phyloP scores from a whole-genome alignment of 2,797 vertebrate species.

The Chelmon rostratus region DNA sequence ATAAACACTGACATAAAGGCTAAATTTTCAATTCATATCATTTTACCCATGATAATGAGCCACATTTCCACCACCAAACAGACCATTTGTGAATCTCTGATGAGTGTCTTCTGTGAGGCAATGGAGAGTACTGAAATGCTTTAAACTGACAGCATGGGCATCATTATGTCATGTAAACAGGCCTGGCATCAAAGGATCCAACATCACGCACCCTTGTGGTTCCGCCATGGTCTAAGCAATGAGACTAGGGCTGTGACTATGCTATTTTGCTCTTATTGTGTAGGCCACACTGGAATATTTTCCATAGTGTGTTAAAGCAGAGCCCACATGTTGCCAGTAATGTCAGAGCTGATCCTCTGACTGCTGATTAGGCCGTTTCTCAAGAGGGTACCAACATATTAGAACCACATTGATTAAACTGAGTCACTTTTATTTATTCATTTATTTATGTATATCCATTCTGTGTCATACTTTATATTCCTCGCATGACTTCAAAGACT shows the following conservation, averaged over 20 bases:
- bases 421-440: not conserved
- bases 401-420: not conserved
- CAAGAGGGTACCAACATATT: not conserved
- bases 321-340: slow-evolving; percentile 36
- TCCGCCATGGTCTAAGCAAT: slow-evolving; percentile 62
- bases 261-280: slow-evolving; percentile 33
- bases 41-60: slow-evolving; percentile 58
- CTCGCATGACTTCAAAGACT: slow-evolving; percentile 16
- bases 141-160: slow-evolving; percentile 68
- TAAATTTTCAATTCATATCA: slow-evolving; percentile 47
- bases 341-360: slow-evolving; percentile 11
- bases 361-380: slow-evolving; percentile 13
- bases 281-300: slow-evolving; percentile 48
- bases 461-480: slow-evolving; percentile 4
- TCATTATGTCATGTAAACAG: slow-evolving; percentile 86
- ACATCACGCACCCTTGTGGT: slow-evolving; percentile 82
- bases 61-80: slow-evolving; percentile 50
- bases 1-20: slow-evolving; percentile 46
- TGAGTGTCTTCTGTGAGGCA: slow-evolving; percentile 58
- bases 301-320: slow-evolving; percentile 46
- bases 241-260: slow-evolving; percentile 30
- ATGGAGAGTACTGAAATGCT: slow-evolving; percentile 54
- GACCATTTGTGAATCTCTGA: slow-evolving; percentile 63
- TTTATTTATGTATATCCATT: not conserved
- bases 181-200: slow-evolving; percentile 84